phyloP scores from a whole-genome alignment of 2,797 vertebrate species.

The Dermochelys coriacea region DNA sequence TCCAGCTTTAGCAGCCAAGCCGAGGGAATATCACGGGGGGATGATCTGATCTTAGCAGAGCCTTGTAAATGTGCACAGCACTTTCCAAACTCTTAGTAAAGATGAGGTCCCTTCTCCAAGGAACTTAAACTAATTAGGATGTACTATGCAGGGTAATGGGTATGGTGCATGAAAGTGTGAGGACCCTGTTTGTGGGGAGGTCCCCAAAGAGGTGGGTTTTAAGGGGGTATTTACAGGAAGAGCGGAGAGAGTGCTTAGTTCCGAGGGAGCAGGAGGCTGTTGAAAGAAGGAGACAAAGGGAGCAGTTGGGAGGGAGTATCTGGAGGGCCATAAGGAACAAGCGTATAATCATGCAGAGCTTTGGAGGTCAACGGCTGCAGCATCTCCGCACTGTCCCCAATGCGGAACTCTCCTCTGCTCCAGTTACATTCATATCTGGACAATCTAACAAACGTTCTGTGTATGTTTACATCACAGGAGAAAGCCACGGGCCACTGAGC shows the following conservation, averaged over 20 bases:
- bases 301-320: too few relatives aligned
- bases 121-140: background rate
- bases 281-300: too few relatives aligned
- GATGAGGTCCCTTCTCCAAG: background rate
- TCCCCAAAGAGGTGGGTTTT: background rate
- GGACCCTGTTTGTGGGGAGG: background rate
- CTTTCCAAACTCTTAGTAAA: background rate
- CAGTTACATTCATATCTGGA: background rate
- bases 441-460: background rate
- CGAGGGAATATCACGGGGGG: background rate
- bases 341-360: background rate
- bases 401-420: background rate
- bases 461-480: background rate
- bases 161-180: background rate
- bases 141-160: background rate
- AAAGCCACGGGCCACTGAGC: conserved; percentile 59
- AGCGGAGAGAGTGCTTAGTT: background rate
- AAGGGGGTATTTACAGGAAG: background rate
- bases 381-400: too few relatives aligned
- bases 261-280: too few relatives aligned
- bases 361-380: background rate
- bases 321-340: background rate
- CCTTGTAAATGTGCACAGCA: background rate
- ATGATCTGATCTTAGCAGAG: background rate
- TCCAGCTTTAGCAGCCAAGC: background rate